A percentile compares a stretch with the other conserved stretches of the same genome.
phyloP scores from a whole-genome alignment of 2,797 vertebrate genomes.

The Tarsius wallacei region DNA sequence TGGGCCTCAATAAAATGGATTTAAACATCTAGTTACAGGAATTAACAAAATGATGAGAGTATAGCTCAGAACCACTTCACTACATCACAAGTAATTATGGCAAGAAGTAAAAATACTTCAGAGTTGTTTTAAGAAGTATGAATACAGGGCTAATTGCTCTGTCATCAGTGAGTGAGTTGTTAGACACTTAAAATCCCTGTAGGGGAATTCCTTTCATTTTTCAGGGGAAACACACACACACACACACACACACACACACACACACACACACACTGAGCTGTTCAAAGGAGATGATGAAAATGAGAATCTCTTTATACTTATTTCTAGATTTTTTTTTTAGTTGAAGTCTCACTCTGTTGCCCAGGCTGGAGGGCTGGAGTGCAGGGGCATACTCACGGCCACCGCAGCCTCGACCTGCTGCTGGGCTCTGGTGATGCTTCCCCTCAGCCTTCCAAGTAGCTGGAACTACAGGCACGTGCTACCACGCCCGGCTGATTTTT shows the following conservation, averaged over 20 bases:
- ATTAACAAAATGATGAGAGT: background rate
- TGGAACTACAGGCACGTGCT: too few relatives aligned
- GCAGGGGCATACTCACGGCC: too few relatives aligned
- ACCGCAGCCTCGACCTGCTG: too few relatives aligned
- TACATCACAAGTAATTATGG: conserved; percentile 12
- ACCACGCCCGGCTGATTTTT: too few relatives aligned
- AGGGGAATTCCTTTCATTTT: conserved; percentile 33
- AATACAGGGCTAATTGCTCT: conserved; percentile 50
- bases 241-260: background rate
- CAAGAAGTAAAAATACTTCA: conserved; percentile 49
- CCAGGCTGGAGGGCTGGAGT: too few relatives aligned
- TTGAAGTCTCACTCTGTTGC: too few relatives aligned
- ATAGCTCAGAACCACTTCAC: conserved; percentile 25
- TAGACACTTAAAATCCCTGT: conserved; percentile 42
- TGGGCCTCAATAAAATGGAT: background rate
- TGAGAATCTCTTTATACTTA: background rate
- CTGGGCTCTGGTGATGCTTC: too few relatives aligned
- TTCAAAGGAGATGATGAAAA: conserved; percentile 12
- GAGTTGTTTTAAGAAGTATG: conserved; percentile 8
- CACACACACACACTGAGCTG: background rate
- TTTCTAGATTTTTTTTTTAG: conserved; percentile 42
- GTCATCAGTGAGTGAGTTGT: conserved; percentile 28
- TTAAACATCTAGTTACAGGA: conserved; percentile 18
- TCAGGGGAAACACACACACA: background rate
- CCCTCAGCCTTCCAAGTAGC: too few relatives aligned